These are phyloP conservation scores for Rhadina sibilatrix DNA, from an alignment of 2,113 vertebrate genomes.

Conservation along the genomic window DNA sequence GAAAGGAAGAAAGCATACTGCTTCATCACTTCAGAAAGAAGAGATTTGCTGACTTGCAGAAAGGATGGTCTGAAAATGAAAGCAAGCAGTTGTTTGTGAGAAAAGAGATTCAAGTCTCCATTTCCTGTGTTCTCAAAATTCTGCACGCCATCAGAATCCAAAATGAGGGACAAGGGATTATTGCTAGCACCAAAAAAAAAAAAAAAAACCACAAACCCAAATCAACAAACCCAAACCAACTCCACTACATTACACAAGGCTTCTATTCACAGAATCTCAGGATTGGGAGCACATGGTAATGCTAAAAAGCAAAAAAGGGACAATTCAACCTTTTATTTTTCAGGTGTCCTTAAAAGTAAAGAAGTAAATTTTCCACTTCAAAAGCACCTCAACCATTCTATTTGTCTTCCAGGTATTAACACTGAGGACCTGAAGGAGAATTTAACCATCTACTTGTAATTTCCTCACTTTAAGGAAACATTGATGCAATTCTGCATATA, in stretches of 20 bases:
- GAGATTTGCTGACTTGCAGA: background rate
- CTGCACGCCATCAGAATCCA: background rate
- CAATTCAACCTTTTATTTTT: background rate
- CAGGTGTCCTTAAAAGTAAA: background rate
- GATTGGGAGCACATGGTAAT: background rate
- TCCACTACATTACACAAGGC: background rate
- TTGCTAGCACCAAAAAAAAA: background rate
- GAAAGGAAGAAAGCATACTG: background rate
- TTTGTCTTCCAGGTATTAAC: background rate
- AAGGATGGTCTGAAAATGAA: background rate
- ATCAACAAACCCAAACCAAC: background rate
- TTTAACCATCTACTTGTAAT: background rate
- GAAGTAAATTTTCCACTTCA: background rate
- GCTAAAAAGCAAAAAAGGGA: background rate
- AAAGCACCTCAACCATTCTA: background rate
- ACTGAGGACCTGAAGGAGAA: background rate
- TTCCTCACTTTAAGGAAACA: background rate
- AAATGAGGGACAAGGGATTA: background rate
- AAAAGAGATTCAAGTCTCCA: background rate
- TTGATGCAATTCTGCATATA: background rate
- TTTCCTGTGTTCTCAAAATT: background rate
- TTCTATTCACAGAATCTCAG: background rate
- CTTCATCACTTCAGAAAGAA: background rate
- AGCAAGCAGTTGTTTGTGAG: background rate
- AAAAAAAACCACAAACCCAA: background rate